Conservation (phyloP, 2,888 invertebrate species). For the Melanophora roralis region DNA sequence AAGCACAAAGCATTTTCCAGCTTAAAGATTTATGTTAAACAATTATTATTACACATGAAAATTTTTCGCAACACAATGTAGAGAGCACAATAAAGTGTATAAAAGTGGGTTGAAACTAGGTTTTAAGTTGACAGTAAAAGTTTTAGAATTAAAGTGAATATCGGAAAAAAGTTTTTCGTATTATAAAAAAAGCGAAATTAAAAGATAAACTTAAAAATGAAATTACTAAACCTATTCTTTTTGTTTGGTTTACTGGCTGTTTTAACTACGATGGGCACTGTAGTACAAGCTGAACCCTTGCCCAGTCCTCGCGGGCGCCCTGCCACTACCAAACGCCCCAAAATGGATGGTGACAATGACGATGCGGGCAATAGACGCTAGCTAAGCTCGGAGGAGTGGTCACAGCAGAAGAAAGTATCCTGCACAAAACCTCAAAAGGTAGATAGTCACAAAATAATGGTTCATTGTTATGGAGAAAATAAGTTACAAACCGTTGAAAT, state of each 20-base stretch:
- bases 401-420: conserved; percentile 30
- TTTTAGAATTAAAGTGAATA: not conserved
- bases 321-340: conserved; percentile 70
- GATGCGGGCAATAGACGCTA: conserved; percentile 68
- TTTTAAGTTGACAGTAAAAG: not conserved
- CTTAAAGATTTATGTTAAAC: conserved; percentile 55
- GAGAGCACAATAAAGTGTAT: conserved; percentile 1
- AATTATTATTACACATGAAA: conserved; percentile 40
- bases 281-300: conserved; percentile 69
- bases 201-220: too few relatives aligned
- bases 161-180: not conserved
- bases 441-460: conserved; percentile 61
- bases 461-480: conserved; percentile 69
- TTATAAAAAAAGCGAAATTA: conserved; percentile 71
- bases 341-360: conserved; percentile 66
- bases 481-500: conserved; percentile 71
- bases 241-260: conserved; percentile 71
- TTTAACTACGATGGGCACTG: conserved; percentile 68
- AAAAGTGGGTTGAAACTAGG: conserved; percentile 9
- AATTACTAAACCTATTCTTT: conserved; percentile 72
- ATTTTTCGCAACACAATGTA: not conserved
- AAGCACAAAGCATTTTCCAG: not conserved
- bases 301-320: conserved; percentile 73
- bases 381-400: conserved; percentile 52
- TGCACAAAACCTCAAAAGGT: conserved; percentile 50